Evolutionary conservation across 2,888 invertebrate genomes (phyloP).

Genomic region (Andrena marginata): DNA sequence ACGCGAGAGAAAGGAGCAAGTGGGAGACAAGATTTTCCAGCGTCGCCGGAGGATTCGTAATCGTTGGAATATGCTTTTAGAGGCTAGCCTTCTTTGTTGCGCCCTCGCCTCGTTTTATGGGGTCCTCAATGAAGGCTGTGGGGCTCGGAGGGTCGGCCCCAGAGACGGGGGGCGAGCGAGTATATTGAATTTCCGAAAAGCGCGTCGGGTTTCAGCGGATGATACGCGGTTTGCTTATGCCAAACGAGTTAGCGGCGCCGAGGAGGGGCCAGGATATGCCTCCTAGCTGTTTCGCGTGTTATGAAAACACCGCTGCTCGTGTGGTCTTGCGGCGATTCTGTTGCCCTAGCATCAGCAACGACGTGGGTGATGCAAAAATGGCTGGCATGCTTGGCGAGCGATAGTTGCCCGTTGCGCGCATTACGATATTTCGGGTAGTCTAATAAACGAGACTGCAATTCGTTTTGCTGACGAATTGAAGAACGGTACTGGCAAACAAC

Average conservation of each 20-base stretch:
- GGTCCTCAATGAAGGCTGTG: constrained; percentile 44
- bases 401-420: neutral
- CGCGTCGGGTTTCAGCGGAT: constrained; percentile 79
- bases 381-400: neutral
- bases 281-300: constrained; percentile 43
- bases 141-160: constrained; percentile 57
- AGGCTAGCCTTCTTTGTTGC: constrained; percentile 65
- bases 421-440: neutral
- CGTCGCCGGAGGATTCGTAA: constrained; percentile 60
- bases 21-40: constrained; percentile 25
- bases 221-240: constrained; percentile 77
- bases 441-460: neutral
- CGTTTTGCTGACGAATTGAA: neutral
- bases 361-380: neutral
- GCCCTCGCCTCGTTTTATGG: constrained; percentile 44
- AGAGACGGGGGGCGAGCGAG: constrained; percentile 61
- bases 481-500: neutral
- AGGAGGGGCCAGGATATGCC: constrained; percentile 45
- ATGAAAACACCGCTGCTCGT: constrained; percentile 40
- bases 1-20: neutral
- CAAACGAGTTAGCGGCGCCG: constrained; percentile 75
- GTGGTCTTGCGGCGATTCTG: constrained; percentile 4
- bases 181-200: constrained; percentile 83
- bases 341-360: neutral
- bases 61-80: constrained; percentile 68